Evolutionary conservation across 2,888 invertebrate genomes (phyloP).

Genomic region (Ptychoptera contaminata): DNA sequence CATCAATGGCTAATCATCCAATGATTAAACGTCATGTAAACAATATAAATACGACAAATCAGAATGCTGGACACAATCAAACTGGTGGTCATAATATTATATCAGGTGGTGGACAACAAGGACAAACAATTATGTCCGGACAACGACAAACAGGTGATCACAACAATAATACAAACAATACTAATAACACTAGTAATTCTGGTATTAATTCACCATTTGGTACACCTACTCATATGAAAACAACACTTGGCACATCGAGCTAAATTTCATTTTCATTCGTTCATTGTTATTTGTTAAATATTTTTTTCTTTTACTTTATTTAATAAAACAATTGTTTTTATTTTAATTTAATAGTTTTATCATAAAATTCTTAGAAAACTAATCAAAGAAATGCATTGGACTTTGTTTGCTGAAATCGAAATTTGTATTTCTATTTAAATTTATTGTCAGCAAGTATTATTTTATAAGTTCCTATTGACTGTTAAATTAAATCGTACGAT

Average conservation of each 20-base stretch:
- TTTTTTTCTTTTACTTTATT: too few species aligned
- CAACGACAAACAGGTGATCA: slow-evolving; percentile 28
- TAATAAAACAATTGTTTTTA: too few species aligned
- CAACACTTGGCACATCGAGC: slow-evolving; percentile 29
- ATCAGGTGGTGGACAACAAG: slow-evolving; percentile 4
- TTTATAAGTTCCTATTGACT: too few species aligned
- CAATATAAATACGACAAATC: slow-evolving; percentile 16
- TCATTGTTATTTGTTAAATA: too few species aligned
- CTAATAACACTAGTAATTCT: slow-evolving; percentile 23
- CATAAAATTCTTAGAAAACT: too few species aligned
- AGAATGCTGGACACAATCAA: neutral
- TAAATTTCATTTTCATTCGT: slow-evolving; percentile 16
- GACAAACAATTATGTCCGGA: slow-evolving; percentile 18
- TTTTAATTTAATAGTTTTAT: too few species aligned
- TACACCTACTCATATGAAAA: slow-evolving; percentile 29
- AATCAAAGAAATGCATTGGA: too few species aligned
- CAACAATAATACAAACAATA: slow-evolving; percentile 21
- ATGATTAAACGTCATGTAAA: slow-evolving; percentile 31
- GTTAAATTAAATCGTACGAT: too few species aligned
- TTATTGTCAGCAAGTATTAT: too few species aligned
- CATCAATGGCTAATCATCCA: slow-evolving; percentile 87
- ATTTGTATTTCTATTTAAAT: too few species aligned
- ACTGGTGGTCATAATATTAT: slow-evolving; percentile 1
- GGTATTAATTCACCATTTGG: slow-evolving; percentile 22
- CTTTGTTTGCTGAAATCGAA: too few species aligned